Evolutionary conservation across 2,888 invertebrate species (phyloP).

Genomic region (Clepsis dumicolana): DNA sequence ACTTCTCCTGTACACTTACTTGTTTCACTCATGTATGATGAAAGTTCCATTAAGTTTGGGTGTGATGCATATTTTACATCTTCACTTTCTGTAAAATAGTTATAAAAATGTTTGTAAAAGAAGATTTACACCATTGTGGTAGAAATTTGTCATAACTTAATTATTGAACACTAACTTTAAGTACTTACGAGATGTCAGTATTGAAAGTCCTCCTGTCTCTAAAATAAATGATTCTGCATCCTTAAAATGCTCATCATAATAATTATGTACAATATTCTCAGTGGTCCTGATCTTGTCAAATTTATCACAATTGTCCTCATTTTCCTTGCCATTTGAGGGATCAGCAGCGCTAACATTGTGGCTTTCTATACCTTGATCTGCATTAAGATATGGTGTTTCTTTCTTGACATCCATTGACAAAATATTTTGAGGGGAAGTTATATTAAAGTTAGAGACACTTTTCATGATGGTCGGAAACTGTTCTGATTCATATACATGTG

Average conservation of each 20-base stretch:
- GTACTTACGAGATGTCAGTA: slow-evolving; percentile 75
- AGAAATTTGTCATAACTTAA: neutral
- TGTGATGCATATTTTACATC: slow-evolving; percentile 76
- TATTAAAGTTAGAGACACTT: slow-evolving; percentile 48
- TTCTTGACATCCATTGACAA: slow-evolving; percentile 47
- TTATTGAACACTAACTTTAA: no score
- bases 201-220: slow-evolving; percentile 86
- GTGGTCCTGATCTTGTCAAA: slow-evolving; percentile 61
- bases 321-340: slow-evolving; percentile 51
- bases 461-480: slow-evolving; percentile 51
- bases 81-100: slow-evolving; percentile 70
- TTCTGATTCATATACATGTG: slow-evolving; percentile 64
- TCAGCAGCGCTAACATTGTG: slow-evolving; percentile 52
- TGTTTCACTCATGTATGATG: slow-evolving; percentile 82
- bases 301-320: slow-evolving; percentile 46
- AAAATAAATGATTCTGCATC: slow-evolving; percentile 93
- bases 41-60: slow-evolving; percentile 79
- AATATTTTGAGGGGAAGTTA: slow-evolving; percentile 48
- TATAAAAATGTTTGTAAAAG: slow-evolving; percentile 21
- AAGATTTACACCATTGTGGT: neutral
- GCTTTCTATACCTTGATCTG: slow-evolving; percentile 61
- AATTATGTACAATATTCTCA: slow-evolving; percentile 69
- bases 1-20: slow-evolving; percentile 66
- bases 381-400: slow-evolving; percentile 57
- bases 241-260: slow-evolving; percentile 89